Evolutionary conservation across 2,888 invertebrate genomes (phyloP).

Genomic region (Macaria liturata): DNA sequence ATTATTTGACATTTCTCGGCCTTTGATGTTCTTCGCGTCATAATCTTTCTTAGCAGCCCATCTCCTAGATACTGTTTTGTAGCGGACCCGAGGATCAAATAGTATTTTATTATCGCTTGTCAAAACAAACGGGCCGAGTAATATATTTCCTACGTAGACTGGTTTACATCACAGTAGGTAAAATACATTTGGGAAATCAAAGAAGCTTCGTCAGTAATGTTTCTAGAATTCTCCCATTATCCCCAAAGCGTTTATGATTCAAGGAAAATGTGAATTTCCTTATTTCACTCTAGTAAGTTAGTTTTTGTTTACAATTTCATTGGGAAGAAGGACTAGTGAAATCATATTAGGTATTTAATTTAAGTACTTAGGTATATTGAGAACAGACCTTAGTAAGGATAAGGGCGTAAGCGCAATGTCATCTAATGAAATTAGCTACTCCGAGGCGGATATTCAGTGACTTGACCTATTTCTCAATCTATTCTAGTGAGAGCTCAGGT

Average conservation of each 20-base stretch:
- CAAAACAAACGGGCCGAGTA: slow-evolving; percentile 36
- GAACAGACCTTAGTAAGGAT: not conserved
- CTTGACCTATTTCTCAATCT: slow-evolving; percentile 55
- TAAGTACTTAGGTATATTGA: too few species aligned
- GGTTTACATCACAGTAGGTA: slow-evolving; percentile 24
- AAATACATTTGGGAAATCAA: slow-evolving; percentile 20
- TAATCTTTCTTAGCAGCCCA: slow-evolving; percentile 32
- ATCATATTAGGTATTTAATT: too few species aligned
- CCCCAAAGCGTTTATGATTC: slow-evolving; percentile 3
- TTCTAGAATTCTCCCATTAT: slow-evolving; percentile 17
- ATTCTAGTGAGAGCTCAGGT: slow-evolving; percentile 54
- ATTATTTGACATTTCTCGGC: slow-evolving; percentile 43
- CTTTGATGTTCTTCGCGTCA: slow-evolving; percentile 48
- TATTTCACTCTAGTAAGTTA: too few species aligned
- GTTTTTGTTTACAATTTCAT: too few species aligned
- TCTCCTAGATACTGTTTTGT: slow-evolving; percentile 19
- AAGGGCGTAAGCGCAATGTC: slow-evolving; percentile 29
- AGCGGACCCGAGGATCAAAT: slow-evolving; percentile 32
- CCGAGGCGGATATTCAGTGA: slow-evolving; percentile 33
- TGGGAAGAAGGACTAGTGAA: too few species aligned
- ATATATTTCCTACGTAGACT: slow-evolving; percentile 29
- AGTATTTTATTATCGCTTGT: slow-evolving; percentile 42
- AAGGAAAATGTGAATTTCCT: not conserved
- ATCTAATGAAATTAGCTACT: slow-evolving; percentile 21
- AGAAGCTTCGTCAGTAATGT: slow-evolving; percentile 17